Base-by-base conservation (phyloP, 2,113 vertebrate genomes). In the Cricetomys ansorgei region DNA sequence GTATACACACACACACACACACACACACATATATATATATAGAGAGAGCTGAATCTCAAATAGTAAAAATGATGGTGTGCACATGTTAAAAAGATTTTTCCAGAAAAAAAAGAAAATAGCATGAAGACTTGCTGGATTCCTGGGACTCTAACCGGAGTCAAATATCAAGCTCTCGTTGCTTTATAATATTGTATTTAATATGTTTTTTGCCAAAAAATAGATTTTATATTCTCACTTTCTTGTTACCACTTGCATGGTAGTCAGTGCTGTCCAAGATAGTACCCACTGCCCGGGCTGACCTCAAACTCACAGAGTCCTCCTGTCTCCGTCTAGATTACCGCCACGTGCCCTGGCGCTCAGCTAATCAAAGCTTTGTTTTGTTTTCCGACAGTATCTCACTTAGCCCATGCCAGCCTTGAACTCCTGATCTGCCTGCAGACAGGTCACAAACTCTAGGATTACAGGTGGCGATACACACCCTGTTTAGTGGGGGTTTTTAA, bases 51-150 rank as follows among this genome's bases (percentile, higher is more conserved):
- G 12, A 85, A 31, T 65, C 87, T 88, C 81, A 88, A 90, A 77
- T 70, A 13, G 93, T 65, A 88, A 87, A 96, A 94, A 53, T 91
- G 11, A 88, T 16, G 7, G 29, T 67, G 59, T 93, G 76, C n/a
- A 79, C 55, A 64, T 73, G 25, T 55, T 88, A 72, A 70, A 84
- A 87, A 84, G 55, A 59, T n/a, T 77, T 77, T 88, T 76, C 65
- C 67, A 90, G 53, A 64, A 59, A 81, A 64, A 89, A 25, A 23
- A 89, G 69, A 79, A 4, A 80, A 77, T 6, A 67, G 4, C 37
- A 75, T 15, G 12, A 75, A 93, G 50, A 67, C 59, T 85, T 85
- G 2, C 16, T 64, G 29, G 48, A 29, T 83, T 87, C 81, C 53
- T 43, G n/a, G 40, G 62, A 77, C 45, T 77, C 67, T 59, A 88